Evolutionary conservation across 2,797 vertebrate genomes (phyloP), one percentile per base, ranked within the genome.

Genomic region (Mormyrus proboscirostris): DNA sequence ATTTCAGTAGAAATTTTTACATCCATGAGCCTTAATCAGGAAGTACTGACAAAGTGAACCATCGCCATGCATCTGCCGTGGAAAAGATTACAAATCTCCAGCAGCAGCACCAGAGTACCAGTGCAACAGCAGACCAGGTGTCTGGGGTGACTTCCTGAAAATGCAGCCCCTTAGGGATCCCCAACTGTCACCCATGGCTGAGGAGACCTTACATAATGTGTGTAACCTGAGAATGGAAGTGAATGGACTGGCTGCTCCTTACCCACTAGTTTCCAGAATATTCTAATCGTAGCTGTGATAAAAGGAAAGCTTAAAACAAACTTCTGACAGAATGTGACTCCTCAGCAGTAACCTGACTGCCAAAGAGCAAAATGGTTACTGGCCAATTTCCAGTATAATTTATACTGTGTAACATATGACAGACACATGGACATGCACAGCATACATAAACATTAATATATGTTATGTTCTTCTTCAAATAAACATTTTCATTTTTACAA

Each of bases 181-280:
- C 33, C 44, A 50, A 33, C 49, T 41, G 25, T 50, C 55, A 51
- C 47, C 29, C 19, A 25, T 73, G 88, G 57, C 88, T 73, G 57
- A 53, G 47, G 50, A 59, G 55, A 65, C 9, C 73, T 83, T 50
- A 69, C 29, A 49, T 62, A 86, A 51, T 69, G 22, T 33, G 83
- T 57, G 83, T 69, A 69, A 89, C 25, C 88, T 73, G 82, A 89
- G 59, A 50, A 83, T 73, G 19, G 55, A 73, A 22, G 44, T 53
- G 25, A 89, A 44, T 22, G 25, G 53, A 49, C 65, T 33, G 88
- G 22, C 57, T 62, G 41, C 59, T 47, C 59, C 25, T 69, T 85
- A 38, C 25, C 4, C 29, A 8, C 38, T 49, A 25, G 5, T 51
- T 69, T 62, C 83, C 82, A 69, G 22, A 53, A 44, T 2, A 16